A percentile compares a stretch with the other conserved stretches of the same genome.
phyloP scores from a whole-genome alignment of 2,797 vertebrate species.

The Sylvilagus floridanus region DNA sequence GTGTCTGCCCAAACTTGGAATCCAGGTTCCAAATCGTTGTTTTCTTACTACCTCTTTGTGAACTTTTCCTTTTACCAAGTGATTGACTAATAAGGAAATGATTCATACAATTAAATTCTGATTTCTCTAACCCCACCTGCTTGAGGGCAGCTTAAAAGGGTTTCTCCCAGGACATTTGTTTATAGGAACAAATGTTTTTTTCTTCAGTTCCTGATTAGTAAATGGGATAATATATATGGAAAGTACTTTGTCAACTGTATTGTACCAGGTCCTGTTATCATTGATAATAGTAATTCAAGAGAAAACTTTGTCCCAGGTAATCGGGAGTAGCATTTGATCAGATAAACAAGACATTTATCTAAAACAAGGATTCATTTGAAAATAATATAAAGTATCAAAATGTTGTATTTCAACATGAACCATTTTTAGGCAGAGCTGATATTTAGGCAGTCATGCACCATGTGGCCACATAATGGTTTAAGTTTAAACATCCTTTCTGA shows the following conservation, averaged over 20 bases:
- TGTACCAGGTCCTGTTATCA: neutral
- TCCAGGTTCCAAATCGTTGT: neutral
- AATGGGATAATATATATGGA: neutral
- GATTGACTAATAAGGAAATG: slow-evolving; percentile 13
- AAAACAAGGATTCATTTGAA: slow-evolving; percentile 46
- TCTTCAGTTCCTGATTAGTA: slow-evolving; percentile 1
- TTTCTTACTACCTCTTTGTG: neutral
- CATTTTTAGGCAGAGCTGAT: neutral
- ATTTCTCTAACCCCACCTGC: neutral
- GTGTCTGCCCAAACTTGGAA: neutral
- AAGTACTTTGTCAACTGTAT: neutral
- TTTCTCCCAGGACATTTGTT: neutral
- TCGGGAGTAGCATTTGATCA: neutral
- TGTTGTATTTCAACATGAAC: slow-evolving; percentile 30
- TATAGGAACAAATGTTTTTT: neutral
- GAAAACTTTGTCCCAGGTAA: neutral
- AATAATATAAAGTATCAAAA: neutral
- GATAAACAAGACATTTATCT: neutral
- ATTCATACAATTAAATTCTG: slow-evolving; percentile 30
- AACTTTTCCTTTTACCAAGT: slow-evolving; percentile 38
- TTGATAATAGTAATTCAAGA: neutral
- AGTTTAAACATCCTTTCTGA: neutral
- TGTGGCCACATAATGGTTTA: neutral
- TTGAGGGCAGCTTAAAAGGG: slow-evolving; percentile 5
- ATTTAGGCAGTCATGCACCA: neutral